phyloP scores from a whole-genome alignment of 2,797 vertebrate species.

The Rhyacichthys aspro region DNA sequence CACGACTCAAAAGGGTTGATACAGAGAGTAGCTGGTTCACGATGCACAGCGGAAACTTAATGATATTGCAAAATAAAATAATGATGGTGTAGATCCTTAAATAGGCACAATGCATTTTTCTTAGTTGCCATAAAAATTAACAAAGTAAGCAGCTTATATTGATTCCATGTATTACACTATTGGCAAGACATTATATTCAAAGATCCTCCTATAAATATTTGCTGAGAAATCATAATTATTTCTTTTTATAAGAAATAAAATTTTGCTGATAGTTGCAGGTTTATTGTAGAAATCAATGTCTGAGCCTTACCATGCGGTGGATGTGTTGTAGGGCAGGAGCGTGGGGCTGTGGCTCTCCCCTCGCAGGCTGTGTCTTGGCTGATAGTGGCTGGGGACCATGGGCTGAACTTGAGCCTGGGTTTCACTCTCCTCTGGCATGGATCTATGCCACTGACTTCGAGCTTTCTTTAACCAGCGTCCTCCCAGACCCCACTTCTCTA shows the following conservation, averaged over 20 bases:
- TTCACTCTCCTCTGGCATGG: conserved; percentile 79
- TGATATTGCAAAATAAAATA: conserved; percentile 7
- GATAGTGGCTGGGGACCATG: conserved; percentile 70
- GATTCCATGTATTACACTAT: not conserved
- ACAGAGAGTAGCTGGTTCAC: conserved; percentile 38
- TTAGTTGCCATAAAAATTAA: too few species aligned
- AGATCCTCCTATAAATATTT: too few species aligned
- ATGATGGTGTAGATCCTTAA: too few species aligned
- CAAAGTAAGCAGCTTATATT: conserved; percentile 1
- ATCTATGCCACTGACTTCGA: conserved; percentile 87
- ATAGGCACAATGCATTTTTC: not conserved
- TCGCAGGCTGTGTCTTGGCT: conserved; percentile 83
- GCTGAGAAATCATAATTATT: too few species aligned
- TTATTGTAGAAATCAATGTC: not conserved
- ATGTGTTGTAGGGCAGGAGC: conserved; percentile 89
- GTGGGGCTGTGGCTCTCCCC: conserved; percentile 88
- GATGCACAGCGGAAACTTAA: conserved; percentile 30
- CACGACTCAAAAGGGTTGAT: conserved; percentile 34
- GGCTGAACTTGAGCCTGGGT: conserved; percentile 70
- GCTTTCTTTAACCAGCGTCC: conserved; percentile 94
- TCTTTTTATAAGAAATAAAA: too few species aligned
- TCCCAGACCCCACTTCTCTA: conserved; percentile 94
- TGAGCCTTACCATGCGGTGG: conserved; percentile 90
- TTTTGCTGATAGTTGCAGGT: conserved; percentile 16
- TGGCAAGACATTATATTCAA: too few species aligned